phyloP scores from a whole-genome alignment of 2,888 invertebrate species.

The Eupithecia insigniata region DNA sequence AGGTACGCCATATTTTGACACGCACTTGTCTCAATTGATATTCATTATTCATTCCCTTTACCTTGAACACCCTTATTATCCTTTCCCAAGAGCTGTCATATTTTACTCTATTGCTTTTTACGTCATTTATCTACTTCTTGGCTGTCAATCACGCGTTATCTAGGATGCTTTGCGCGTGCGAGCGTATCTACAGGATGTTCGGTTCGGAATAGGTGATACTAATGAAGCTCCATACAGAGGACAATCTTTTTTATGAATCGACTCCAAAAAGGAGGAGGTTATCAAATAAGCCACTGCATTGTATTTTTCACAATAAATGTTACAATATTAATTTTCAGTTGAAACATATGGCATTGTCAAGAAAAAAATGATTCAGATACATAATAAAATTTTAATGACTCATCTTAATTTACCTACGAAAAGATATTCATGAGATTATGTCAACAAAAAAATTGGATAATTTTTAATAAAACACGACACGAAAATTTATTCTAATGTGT shows the following conservation, averaged over 20 bases:
- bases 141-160: conserved; percentile 31
- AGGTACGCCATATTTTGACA: conserved; percentile 30
- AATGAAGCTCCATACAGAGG: not conserved
- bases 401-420: no score
- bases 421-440: not conserved
- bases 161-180: not conserved
- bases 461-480: not conserved
- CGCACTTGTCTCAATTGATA: conserved; percentile 35
- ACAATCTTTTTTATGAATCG: not conserved
- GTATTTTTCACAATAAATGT: not conserved
- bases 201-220: not conserved
- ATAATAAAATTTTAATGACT: no score
- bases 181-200: not conserved
- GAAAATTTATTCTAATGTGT: not conserved
- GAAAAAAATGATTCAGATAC: no score
- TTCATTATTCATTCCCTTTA: conserved; percentile 37
- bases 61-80: conserved; percentile 41
- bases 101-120: conserved; percentile 42
- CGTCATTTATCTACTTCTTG: conserved; percentile 31
- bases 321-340: not conserved
- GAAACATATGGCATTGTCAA: no score
- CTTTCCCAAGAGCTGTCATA: conserved; percentile 43
- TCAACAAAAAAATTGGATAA: not conserved
- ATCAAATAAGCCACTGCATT: not conserved
- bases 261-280: not conserved